A percentile compares a stretch with the other conserved stretches of the same genome.
phyloP scores from a whole-genome alignment of 2,113 vertebrate genomes.

The Lepus timidus region DNA sequence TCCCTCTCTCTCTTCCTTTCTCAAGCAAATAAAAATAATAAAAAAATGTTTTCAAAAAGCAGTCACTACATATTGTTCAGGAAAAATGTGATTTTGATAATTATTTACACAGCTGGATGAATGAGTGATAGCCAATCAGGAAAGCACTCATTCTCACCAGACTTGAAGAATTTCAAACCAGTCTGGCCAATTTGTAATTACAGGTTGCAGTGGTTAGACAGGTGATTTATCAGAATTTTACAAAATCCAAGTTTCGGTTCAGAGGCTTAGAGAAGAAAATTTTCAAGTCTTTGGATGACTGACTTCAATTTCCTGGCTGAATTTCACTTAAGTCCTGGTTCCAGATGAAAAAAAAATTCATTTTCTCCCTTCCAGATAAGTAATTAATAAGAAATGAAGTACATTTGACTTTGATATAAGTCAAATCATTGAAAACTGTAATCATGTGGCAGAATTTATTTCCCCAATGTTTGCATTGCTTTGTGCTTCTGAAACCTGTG shows the following conservation, averaged over 20 bases:
- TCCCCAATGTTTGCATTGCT: not conserved
- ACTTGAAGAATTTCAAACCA: conserved; percentile 50
- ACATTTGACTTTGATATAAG: not conserved
- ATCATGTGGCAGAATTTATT: not conserved
- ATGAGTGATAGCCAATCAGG: not conserved
- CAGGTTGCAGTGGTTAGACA: not conserved
- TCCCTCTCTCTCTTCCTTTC: no score
- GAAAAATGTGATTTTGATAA: not conserved
- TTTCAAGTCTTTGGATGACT: not conserved
- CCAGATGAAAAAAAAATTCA: not conserved
- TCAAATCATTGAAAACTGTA: not conserved
- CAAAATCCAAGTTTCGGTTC: conserved; percentile 12
- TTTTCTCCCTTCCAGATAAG: not conserved
- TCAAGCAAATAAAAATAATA: no score
- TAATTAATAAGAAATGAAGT: not conserved
- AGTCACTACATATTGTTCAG: not conserved
- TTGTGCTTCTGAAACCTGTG: not conserved
- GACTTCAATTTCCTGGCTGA: conserved; percentile 55
- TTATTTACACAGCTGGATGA: not conserved
- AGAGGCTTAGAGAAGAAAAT: not conserved
- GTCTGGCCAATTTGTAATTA: conserved; percentile 35
- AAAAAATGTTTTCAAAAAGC: not conserved
- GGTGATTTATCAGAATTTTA: conserved; percentile 47
- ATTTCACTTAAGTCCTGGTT: conserved; percentile 27
- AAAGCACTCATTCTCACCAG: not conserved